Percentiles rank a stretch among this genome's conserved stretches.
phyloP scores from a whole-genome alignment of 1,140 invertebrate species.

The Drosophila malerkotliana region DNA sequence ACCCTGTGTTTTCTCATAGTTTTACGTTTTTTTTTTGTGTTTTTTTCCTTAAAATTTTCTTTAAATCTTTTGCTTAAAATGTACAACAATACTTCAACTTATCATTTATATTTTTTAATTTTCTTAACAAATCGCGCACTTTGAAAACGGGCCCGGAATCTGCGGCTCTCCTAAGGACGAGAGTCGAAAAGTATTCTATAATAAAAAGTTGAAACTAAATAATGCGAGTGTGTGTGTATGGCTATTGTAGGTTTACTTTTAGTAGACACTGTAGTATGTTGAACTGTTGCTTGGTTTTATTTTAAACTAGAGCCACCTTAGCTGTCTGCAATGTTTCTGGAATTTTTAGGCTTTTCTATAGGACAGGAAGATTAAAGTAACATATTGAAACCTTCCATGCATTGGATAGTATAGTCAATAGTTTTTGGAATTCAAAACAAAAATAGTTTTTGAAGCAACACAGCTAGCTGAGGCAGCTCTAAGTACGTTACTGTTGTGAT shows the following conservation, averaged over 20 bases:
- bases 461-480: slow-evolving; percentile 29
- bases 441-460: slow-evolving; percentile 4
- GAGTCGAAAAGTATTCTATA: slow-evolving; percentile 55
- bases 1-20: slow-evolving; percentile 83
- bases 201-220: slow-evolving; percentile 60
- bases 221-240: slow-evolving; percentile 67
- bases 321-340: slow-evolving; percentile 18
- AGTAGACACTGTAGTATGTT: slow-evolving; percentile 80
- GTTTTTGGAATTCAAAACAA: neutral
- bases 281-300: slow-evolving; percentile 67
- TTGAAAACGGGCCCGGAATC: slow-evolving; percentile 66
- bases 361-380: neutral
- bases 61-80: slow-evolving; percentile 66
- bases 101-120: slow-evolving; percentile 57
- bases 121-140: slow-evolving; percentile 73
- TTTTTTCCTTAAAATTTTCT: slow-evolving; percentile 60
- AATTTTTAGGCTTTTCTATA: neutral
- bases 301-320: slow-evolving; percentile 30
- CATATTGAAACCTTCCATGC: neutral
- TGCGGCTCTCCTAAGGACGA: slow-evolving; percentile 31
- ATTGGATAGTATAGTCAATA: neutral
- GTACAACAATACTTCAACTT: slow-evolving; percentile 79
- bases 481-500: slow-evolving; percentile 54
- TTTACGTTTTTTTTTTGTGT: slow-evolving; percentile 58
- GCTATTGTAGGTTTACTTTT: slow-evolving; percentile 80